Conservation (phyloP, 2,888 invertebrate species). For the Leucoma salicis region DNA sequence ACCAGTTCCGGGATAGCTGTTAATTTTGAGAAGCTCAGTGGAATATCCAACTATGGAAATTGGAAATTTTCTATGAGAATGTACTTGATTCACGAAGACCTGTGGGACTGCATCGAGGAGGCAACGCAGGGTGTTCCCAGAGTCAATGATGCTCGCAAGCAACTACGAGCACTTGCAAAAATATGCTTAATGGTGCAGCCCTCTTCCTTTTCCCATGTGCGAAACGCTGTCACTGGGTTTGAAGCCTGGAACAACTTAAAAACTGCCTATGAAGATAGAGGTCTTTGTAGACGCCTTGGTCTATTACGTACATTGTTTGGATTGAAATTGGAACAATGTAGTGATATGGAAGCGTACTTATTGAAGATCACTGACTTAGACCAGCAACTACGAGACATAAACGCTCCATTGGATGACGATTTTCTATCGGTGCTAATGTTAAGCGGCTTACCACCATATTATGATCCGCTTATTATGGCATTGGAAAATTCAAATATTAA, state of each 20-base stretch:
- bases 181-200: conserved; percentile 6
- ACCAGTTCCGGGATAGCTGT: background rate
- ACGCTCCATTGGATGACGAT: conserved; percentile 22
- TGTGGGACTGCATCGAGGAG: background rate
- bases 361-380: conserved; percentile 3
- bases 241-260: conserved; percentile 2
- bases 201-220: conserved; percentile 4
- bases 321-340: conserved; percentile 4
- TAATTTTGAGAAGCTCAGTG: conserved; percentile 2
- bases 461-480: conserved; percentile 25
- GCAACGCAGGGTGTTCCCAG: background rate
- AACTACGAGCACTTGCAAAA: conserved; percentile 5
- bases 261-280: conserved; percentile 2
- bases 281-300: conserved; percentile 1
- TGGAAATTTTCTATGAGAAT: too few relatives aligned
- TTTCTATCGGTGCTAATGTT: conserved; percentile 21
- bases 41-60: conserved; percentile 2
- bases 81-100: background rate
- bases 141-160: conserved; percentile 1
- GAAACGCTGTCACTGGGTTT: background rate
- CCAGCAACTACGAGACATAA: conserved; percentile 20
- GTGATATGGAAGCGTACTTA: conserved; percentile 2
- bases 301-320: conserved; percentile 2
- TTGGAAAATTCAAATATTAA: conserved; percentile 22
- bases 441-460: conserved; percentile 20